Percentiles rank a stretch among this genome's conserved stretches.
phyloP scores from a whole-genome alignment of 2,113 vertebrate species.

The Carettochelys insculpta region DNA sequence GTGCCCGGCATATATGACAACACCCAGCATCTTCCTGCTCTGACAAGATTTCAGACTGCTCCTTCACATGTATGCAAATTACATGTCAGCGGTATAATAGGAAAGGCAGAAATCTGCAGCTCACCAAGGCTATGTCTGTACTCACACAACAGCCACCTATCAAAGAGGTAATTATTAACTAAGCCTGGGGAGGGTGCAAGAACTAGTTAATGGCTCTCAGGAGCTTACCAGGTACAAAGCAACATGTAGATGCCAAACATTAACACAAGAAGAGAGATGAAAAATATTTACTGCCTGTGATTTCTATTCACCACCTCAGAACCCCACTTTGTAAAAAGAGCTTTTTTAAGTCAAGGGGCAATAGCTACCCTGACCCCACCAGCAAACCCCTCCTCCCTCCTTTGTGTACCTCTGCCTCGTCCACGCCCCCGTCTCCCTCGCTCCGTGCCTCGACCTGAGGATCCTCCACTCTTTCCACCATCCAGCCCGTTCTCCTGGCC shows the following conservation, averaged over 20 bases:
- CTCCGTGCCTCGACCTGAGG: conserved; percentile 89
- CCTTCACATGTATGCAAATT: fast-evolving
- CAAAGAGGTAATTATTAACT: not conserved
- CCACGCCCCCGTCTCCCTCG: conserved; percentile 92
- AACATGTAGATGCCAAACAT: not conserved
- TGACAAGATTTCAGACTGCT: not conserved
- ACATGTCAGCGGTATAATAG: not conserved
- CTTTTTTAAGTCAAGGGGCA: not conserved
- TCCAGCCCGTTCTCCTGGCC: conserved; percentile 97
- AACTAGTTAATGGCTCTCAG: not conserved
- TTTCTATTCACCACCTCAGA: not conserved
- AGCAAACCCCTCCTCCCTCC: fast-evolving
- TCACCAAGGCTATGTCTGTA: not conserved
- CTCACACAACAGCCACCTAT: not conserved
- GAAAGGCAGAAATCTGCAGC: not conserved
- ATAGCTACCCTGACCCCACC: fast-evolving
- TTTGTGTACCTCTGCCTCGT: conserved; percentile 89
- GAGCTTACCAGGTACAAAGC: not conserved
- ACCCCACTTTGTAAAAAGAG: not conserved
- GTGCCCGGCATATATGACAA: not conserved
- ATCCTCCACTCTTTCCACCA: conserved; percentile 83
- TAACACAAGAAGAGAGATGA: not conserved
- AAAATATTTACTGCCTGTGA: not conserved
- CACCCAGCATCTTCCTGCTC: not conserved
- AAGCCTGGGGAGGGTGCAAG: not conserved